phyloP scores from a whole-genome alignment of 2,797 vertebrate species.

The Cetoscarus ocellatus region DNA sequence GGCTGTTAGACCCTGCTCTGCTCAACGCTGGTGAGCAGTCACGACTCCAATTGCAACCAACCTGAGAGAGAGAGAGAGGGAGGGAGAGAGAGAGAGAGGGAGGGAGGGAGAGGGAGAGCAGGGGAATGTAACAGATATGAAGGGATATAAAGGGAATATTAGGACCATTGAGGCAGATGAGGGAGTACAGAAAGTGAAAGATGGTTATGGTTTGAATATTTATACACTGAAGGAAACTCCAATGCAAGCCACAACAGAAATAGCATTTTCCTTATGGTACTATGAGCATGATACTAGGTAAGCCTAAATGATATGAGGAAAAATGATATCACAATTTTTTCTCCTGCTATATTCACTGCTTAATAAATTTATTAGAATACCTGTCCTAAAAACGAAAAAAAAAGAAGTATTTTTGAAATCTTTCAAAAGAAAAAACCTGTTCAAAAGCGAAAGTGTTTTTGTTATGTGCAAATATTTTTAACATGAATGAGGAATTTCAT shows the following conservation, averaged over 20 bases:
- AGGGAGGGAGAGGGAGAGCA: too few relatives aligned
- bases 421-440: too few relatives aligned
- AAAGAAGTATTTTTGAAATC: too few relatives aligned
- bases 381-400: too few relatives aligned
- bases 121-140: neutral
- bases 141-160: neutral
- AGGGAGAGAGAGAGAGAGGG: constrained; percentile 20
- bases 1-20: constrained; percentile 54
- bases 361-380: too few relatives aligned
- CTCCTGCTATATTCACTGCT: too few relatives aligned
- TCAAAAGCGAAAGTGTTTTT: too few relatives aligned
- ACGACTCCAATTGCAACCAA: constrained; percentile 61
- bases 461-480: too few relatives aligned
- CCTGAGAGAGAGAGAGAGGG: constrained; percentile 17
- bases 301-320: too few relatives aligned
- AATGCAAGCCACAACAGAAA: neutral
- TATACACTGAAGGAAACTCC: neutral
- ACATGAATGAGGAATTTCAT: too few relatives aligned
- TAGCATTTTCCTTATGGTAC: neutral
- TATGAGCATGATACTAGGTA: neutral
- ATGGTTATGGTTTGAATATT: constrained; percentile 1
- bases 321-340: too few relatives aligned
- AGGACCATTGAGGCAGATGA: constrained; percentile 31
- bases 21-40: constrained; percentile 66
- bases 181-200: constrained; percentile 22